A percentile compares a stretch with the other conserved stretches of the same genome.
Evolutionary conservation across 2,888 invertebrate genomes (phyloP).

Genomic region (Apoda limacodes): DNA sequence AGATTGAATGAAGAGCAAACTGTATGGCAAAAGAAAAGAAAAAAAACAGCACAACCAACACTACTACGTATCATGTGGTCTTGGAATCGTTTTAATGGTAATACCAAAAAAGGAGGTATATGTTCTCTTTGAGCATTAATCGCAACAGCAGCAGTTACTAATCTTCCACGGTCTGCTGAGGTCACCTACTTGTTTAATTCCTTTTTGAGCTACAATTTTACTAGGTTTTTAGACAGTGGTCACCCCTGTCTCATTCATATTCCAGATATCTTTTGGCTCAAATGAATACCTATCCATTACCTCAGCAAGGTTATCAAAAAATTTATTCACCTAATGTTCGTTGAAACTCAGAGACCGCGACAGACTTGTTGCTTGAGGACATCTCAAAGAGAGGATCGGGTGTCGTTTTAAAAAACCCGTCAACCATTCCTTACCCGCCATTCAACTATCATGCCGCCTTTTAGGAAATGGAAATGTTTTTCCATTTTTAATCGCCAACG

Average conservation of each 20-base stretch:
- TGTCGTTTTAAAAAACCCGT: slow-evolving; percentile 11
- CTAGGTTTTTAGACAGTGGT: slow-evolving; percentile 15
- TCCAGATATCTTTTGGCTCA: slow-evolving; percentile 13
- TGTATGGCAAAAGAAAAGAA: too few species aligned
- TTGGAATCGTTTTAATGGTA: slow-evolving; percentile 14
- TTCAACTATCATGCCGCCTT: slow-evolving; percentile 10
- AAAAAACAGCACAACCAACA: slow-evolving; percentile 13
- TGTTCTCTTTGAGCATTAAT: too few species aligned
- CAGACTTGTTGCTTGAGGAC: slow-evolving; percentile 14
- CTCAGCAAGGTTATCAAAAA: slow-evolving; percentile 14
- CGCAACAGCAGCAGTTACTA: too few species aligned
- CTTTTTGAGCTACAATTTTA: slow-evolving; percentile 8
- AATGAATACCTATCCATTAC: slow-evolving; percentile 13
- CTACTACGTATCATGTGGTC: slow-evolving; percentile 18
- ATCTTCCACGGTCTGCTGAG: slow-evolving; percentile 13
- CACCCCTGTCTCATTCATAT: slow-evolving; percentile 17
- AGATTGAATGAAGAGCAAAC: too few species aligned
- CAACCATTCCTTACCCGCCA: slow-evolving; percentile 14
- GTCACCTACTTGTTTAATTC: slow-evolving; percentile 15
- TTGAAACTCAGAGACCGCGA: slow-evolving; percentile 15
- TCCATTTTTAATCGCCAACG: too few species aligned
- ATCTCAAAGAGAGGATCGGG: slow-evolving; percentile 8
- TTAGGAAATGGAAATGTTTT: too few species aligned
- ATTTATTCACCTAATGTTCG: slow-evolving; percentile 10
- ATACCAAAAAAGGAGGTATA: too few species aligned